Evolutionary conservation across 1,140 invertebrate genomes (phyloP).

Genomic region (Ladona fulva): DNA sequence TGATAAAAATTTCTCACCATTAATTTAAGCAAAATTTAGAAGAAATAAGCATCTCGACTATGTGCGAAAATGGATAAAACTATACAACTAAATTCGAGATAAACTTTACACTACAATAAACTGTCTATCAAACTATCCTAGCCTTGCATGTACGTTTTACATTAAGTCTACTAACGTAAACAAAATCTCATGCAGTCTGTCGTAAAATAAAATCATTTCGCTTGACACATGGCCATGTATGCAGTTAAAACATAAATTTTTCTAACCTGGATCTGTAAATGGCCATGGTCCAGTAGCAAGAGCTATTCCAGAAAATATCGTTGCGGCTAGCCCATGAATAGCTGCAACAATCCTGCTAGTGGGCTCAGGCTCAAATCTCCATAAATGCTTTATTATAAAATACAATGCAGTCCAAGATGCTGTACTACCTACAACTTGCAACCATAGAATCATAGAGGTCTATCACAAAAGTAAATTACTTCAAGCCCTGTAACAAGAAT

Average conservation of each 20-base stretch:
- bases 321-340: neutral
- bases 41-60: too few relatives aligned
- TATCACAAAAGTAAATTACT: neutral
- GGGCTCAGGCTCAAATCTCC: slow-evolving; percentile 1
- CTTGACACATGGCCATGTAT: neutral
- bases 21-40: too few relatives aligned
- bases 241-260: neutral
- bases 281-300: neutral
- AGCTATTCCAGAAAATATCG: neutral
- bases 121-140: too few relatives aligned
- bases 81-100: too few relatives aligned
- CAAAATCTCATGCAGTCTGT: neutral
- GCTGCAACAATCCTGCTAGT: neutral
- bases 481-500: too few relatives aligned
- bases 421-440: slow-evolving; percentile 4
- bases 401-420: neutral
- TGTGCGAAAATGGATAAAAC: too few relatives aligned
- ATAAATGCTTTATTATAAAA: neutral
- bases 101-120: too few relatives aligned
- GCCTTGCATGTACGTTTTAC: too few relatives aligned
- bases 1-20: too few relatives aligned
- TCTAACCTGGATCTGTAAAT: slow-evolving; percentile 9
- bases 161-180: too few relatives aligned
- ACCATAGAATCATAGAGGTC: neutral
- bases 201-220: neutral